Conservation (phyloP, 35 echinoderm and acorn worm species). For the Diadema setosum region DNA sequence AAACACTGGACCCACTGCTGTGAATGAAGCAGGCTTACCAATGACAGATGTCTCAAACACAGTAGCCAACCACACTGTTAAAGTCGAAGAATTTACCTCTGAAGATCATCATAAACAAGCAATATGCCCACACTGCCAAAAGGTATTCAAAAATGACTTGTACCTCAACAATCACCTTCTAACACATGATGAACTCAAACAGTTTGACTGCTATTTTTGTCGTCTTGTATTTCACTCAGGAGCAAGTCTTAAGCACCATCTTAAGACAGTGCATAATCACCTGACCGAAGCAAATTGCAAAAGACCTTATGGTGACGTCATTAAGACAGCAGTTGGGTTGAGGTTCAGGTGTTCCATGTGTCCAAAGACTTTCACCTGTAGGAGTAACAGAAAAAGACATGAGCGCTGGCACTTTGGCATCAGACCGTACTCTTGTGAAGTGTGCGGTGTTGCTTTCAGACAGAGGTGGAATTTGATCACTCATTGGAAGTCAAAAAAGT, state of each 20-base stretch:
- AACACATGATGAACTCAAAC: not conserved
- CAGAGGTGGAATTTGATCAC: not conserved
- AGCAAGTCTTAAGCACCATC: not conserved
- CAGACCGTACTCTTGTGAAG: not conserved
- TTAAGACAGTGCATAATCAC: not conserved
- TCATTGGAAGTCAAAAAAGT: not conserved
- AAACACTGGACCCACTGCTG: not conserved
- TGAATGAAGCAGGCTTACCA: not conserved
- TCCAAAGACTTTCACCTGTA: not conserved
- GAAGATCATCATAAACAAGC: not conserved
- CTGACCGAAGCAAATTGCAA: not conserved
- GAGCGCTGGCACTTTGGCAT: not conserved
- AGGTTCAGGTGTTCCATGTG: not conserved
- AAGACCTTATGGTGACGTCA: not conserved
- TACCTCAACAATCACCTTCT: not conserved
- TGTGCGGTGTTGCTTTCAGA: not conserved
- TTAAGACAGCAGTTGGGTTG: not conserved
- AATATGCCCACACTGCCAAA: not conserved
- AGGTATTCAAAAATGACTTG: not conserved
- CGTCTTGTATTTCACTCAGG: not conserved
- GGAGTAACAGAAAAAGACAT: not conserved
- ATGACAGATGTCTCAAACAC: not conserved
- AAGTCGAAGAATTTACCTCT: not conserved
- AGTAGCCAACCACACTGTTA: not conserved
- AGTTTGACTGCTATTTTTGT: conserved; percentile 12